Evolutionary conservation across 2,888 invertebrate genomes (phyloP), one percentile per base, ranked within the genome.

Genomic region (Chydorus sphaericus): DNA sequence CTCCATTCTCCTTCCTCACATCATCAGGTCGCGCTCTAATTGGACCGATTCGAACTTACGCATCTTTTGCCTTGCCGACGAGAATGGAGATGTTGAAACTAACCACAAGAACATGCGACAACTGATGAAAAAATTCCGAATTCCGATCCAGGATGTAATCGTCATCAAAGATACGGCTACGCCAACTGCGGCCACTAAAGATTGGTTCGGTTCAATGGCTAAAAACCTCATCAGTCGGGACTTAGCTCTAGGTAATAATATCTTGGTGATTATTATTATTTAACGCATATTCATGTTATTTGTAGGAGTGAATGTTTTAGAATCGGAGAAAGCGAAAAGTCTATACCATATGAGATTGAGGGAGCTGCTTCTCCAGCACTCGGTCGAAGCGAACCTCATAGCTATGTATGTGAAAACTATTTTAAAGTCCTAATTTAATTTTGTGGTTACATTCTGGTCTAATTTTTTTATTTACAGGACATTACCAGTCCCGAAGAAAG

Each of bases 61-160:
- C 11, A 55, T 61, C 7, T 61, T 61, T 49, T 61, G 60, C 36
- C 33, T 61, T 30, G 54, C 59, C 20, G 59, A 61, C 30, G 53
- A 49, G 11, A 57, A 55, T 14, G 58, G 58, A 14, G 60, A 61
- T 5, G 30, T 56, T 14, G 50, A 57, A 18, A 31, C 56, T 29
- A 57, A 31, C 14, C 23, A 44, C 10, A 14, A 44, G 28, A 94
- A 94, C 62, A 92, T 98, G 92, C 96, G 93, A 8, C 88, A 93
- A 60, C 74, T 98, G 26, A 72, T 98, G 48, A 87, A 90, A 2
- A 97, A 96, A 75, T 97, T 98, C 73, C 80, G 97, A 57, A 97
- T 98, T 65, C 92, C 94, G 70, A 96, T 91, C 71, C 89, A 93
- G 0, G 92, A 93, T 60, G 74, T 97, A 61, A 86, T 85, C 65